phyloP scores from a whole-genome alignment of 1,140 invertebrate species.

The Formica selysi region DNA sequence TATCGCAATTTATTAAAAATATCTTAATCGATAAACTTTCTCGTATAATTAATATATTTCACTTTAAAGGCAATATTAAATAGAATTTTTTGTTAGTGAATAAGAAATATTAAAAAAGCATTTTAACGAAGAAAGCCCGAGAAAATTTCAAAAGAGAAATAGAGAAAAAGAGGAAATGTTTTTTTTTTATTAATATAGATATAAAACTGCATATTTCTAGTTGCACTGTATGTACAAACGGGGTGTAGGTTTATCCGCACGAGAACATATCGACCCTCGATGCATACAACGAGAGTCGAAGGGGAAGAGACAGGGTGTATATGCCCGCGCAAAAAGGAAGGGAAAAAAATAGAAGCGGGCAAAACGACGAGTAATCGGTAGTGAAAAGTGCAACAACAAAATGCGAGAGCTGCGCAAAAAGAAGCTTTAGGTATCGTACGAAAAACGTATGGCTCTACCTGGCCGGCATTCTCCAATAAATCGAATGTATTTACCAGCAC shows the following conservation, averaged over 20 bases:
- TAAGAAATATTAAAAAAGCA: not conserved
- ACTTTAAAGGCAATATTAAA: constrained; percentile 11
- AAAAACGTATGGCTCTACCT: constrained; percentile 71
- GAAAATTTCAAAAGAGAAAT: constrained; percentile 14
- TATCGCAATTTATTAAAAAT: not conserved
- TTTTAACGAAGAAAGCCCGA: not conserved
- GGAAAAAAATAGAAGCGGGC: not conserved
- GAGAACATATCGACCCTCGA: constrained; percentile 50
- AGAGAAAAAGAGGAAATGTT: not conserved
- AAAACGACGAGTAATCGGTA: constrained; percentile 55
- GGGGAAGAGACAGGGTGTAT: constrained; percentile 29
- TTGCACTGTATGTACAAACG: not conserved
- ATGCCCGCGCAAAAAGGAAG: constrained; percentile 25
- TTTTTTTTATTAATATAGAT: constrained; percentile 44
- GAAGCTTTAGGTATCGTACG: constrained; percentile 73
- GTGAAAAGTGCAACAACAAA: constrained; percentile 70
- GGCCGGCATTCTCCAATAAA: constrained; percentile 72
- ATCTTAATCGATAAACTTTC: not conserved
- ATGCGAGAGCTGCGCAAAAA: constrained; percentile 69
- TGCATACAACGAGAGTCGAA: constrained; percentile 24
- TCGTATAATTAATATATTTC: not conserved
- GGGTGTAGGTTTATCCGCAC: constrained; percentile 29
- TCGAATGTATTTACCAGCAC: constrained; percentile 75
- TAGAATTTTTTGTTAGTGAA: not conserved
- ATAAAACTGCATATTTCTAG: not conserved